phyloP scores from a whole-genome alignment of 2,113 vertebrate species.

The Orthonyx spaldingii region DNA sequence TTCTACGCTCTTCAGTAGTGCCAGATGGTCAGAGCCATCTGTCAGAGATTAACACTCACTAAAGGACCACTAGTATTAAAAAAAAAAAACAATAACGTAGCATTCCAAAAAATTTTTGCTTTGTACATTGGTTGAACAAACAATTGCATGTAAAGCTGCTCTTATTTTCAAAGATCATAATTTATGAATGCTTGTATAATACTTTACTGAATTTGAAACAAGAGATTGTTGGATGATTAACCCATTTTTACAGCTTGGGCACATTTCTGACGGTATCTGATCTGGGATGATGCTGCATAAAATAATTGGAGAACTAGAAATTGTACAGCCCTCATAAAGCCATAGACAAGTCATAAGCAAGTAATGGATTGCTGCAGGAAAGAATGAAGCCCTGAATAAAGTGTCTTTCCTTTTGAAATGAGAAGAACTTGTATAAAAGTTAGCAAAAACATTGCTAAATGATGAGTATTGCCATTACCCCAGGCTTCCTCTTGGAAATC shows the following conservation, averaged over 20 bases:
- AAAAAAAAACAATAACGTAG: background rate
- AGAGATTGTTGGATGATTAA: background rate
- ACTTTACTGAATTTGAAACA: background rate
- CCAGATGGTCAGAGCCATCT: conserved; percentile 45
- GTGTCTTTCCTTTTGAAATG: background rate
- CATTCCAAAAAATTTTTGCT: background rate
- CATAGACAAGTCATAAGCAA: background rate
- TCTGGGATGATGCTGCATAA: background rate
- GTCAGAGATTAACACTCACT: conserved; percentile 42
- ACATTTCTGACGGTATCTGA: background rate
- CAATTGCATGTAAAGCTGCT: conserved; percentile 3
- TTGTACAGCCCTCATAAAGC: background rate
- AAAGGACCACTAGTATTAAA: background rate
- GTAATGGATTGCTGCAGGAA: rapidly evolving
- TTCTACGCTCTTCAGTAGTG: conserved; percentile 2
- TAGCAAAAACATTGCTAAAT: background rate
- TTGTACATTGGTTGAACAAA: conserved; percentile 24
- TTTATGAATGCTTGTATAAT: background rate
- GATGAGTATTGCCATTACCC: background rate
- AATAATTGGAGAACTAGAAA: background rate
- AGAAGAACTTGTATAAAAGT: background rate
- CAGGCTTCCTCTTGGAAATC: background rate
- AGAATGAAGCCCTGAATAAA: background rate
- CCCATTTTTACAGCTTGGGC: background rate
- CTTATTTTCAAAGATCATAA: background rate